A percentile compares a stretch with the other conserved stretches of the same genome.
Conservation (phyloP, 2,797 vertebrate species). For the Malacoraja senta region DNA sequence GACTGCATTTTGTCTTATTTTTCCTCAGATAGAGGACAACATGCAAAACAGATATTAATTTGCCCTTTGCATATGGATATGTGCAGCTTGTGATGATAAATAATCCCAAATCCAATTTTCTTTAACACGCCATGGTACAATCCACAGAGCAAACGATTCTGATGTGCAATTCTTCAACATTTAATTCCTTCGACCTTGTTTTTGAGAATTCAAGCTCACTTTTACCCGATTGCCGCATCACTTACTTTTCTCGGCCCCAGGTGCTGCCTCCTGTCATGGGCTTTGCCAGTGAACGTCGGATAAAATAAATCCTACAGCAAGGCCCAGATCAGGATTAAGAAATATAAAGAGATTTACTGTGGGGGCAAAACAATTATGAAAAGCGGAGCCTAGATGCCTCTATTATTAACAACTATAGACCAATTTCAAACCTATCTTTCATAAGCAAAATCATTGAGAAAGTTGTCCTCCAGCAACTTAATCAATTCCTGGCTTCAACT, state of each 20-base stretch:
- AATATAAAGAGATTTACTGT: too few relatives aligned
- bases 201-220: background rate
- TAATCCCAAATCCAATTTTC: background rate
- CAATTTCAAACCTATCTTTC: too few relatives aligned
- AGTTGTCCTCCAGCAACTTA: too few relatives aligned
- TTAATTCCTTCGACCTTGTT: background rate
- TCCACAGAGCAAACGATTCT: background rate
- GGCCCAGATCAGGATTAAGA: too few relatives aligned
- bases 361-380: background rate
- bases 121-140: background rate
- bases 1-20: background rate
- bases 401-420: too few relatives aligned
- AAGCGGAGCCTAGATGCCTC: too few relatives aligned
- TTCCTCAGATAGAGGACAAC: background rate
- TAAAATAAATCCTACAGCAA: background rate
- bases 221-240: background rate
- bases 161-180: background rate
- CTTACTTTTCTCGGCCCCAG: background rate
- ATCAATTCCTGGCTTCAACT: too few relatives aligned
- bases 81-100: background rate
- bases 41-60: background rate
- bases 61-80: background rate
- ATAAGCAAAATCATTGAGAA: too few relatives aligned
- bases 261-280: background rate
- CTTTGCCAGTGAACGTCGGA: background rate